A percentile compares a stretch with the other conserved stretches of the same genome.
Conservation (phyloP, 2,797 vertebrate genomes). For the Glyptemys insculpta region DNA sequence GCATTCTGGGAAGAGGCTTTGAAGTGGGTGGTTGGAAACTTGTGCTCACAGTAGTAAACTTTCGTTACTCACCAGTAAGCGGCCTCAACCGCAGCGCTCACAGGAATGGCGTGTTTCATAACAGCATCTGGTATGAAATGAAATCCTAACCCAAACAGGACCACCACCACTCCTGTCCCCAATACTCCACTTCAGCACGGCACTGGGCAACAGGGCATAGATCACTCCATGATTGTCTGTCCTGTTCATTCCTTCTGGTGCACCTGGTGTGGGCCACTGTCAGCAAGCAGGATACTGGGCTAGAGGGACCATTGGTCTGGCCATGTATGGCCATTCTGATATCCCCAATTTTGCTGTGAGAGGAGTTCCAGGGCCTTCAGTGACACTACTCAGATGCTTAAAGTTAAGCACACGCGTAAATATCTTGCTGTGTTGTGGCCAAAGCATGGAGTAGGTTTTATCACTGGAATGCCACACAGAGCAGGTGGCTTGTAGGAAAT, state of each 20-base stretch:
- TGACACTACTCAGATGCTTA: neutral
- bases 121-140: fast-evolving
- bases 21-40: neutral
- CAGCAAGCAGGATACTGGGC: neutral
- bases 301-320: neutral
- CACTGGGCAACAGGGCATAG: neutral
- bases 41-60: neutral
- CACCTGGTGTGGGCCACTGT: neutral
- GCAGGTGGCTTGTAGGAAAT: neutral
- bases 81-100: neutral
- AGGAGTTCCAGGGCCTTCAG: neutral
- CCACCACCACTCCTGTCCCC: neutral
- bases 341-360: neutral
- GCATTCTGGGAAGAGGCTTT: neutral
- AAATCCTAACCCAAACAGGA: neutral
- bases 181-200: neutral
- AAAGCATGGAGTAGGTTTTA: neutral
- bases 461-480: neutral
- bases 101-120: neutral
- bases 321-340: neutral
- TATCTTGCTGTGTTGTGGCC: neutral
- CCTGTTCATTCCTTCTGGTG: neutral
- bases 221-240: neutral
- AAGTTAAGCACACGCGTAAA: neutral
- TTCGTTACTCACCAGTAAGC: neutral